These are phyloP conservation scores for Oligia fasciuncula DNA, from an alignment of 2,888 invertebrate genomes.

Conservation along the genomic window DNA sequence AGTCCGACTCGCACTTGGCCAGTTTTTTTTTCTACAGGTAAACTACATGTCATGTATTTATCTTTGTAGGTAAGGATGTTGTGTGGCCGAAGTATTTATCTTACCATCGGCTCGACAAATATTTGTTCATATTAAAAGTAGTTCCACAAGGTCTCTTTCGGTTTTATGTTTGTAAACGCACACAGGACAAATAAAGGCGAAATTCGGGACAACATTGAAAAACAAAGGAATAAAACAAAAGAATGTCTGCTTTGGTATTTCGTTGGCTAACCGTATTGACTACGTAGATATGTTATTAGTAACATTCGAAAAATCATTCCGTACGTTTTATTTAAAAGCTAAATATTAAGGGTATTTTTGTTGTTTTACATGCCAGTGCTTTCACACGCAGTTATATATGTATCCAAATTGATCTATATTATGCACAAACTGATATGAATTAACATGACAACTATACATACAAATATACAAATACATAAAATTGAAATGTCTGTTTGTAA, in stretches of 20 bases:
- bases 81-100: constrained; percentile 17
- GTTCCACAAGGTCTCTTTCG: constrained; percentile 20
- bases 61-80: background rate
- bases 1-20: too few species aligned
- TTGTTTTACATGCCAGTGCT: background rate
- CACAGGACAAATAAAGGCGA: constrained; percentile 14
- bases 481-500: too few species aligned
- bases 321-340: background rate
- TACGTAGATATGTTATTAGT: background rate
- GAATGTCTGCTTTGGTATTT: background rate
- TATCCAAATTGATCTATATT: background rate
- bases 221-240: background rate
- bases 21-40: background rate
- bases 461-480: too few species aligned
- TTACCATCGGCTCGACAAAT: constrained; percentile 23
- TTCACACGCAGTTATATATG: background rate
- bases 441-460: background rate
- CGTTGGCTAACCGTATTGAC: background rate
- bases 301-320: background rate
- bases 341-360: background rate
- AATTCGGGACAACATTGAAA: constrained; percentile 1
- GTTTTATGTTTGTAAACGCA: constrained; percentile 8
- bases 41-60: background rate
- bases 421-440: background rate
- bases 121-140: constrained; percentile 11